A percentile compares a stretch with the other conserved stretches of the same genome.
Evolutionary conservation across 2,797 vertebrate genomes (phyloP).

Genomic region (Cyclopterus lumpus): DNA sequence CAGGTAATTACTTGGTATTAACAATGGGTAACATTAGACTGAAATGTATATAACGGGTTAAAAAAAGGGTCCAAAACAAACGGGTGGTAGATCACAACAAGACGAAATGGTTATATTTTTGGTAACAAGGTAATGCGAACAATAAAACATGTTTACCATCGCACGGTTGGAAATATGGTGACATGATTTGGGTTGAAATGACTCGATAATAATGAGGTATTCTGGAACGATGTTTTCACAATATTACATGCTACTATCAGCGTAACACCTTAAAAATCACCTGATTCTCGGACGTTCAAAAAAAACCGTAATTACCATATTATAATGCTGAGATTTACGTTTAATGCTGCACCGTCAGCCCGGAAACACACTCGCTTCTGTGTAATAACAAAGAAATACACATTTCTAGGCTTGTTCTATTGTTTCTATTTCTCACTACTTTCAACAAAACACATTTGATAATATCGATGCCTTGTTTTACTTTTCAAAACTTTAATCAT

Average conservation of each 20-base stretch:
- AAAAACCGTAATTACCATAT: not conserved
- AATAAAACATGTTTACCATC: not conserved
- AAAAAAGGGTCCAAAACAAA: not conserved
- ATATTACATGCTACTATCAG: not conserved
- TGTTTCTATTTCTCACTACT: not conserved
- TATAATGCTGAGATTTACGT: not conserved
- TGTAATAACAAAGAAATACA: not conserved
- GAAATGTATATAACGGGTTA: not conserved
- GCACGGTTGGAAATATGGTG: not conserved
- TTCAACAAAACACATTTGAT: not conserved
- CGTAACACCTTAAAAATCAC: not conserved
- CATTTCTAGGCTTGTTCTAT: not conserved
- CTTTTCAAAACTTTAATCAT: not conserved
- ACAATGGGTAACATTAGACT: not conserved
- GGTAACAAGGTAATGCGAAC: too few species aligned
- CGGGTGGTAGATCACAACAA: not conserved
- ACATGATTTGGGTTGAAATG: not conserved
- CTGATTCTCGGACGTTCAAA: not conserved
- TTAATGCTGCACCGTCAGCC: not conserved
- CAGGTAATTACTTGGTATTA: not conserved
- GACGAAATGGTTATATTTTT: not conserved
- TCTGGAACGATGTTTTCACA: not conserved
- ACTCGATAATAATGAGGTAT: not conserved
- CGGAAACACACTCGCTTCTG: not conserved
- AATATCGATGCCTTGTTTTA: not conserved